Conservation (phyloP, 2,113 vertebrate genomes). For the Xiphorhynchus elegans region DNA sequence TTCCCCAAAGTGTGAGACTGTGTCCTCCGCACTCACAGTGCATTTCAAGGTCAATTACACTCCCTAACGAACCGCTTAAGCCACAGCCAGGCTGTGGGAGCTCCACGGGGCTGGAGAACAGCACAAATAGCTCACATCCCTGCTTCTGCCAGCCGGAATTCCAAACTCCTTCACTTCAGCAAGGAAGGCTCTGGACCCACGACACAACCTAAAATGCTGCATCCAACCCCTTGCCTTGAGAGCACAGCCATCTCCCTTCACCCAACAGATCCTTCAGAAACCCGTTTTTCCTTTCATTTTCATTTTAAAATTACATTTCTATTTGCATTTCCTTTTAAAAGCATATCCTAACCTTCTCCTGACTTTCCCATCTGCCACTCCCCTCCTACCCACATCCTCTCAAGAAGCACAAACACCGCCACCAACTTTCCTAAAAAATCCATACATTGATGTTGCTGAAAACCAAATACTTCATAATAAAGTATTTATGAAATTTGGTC, state of each 20-base stretch:
- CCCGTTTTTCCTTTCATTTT: neutral
- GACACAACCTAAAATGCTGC: accelerated
- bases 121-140: neutral
- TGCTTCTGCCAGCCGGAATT: neutral
- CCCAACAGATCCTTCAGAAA: neutral
- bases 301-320: neutral
- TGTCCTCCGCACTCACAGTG: neutral
- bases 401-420: neutral
- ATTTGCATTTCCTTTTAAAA: slow-evolving; percentile 22
- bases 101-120: neutral
- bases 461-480: neutral
- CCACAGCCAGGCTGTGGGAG: neutral
- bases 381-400: slow-evolving; percentile 14
- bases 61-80: slow-evolving; percentile 6
- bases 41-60: slow-evolving; percentile 62
- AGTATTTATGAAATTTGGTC: neutral
- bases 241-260: neutral
- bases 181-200: neutral
- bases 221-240: neutral
- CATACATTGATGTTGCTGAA: neutral
- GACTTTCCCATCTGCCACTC: neutral
- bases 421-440: neutral
- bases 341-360: neutral
- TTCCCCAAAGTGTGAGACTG: slow-evolving; percentile 1
- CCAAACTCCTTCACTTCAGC: neutral